A percentile compares a stretch with the other conserved stretches of the same genome.
Conservation (phyloP, 2,797 vertebrate genomes). For the Propithecus perrieri region DNA sequence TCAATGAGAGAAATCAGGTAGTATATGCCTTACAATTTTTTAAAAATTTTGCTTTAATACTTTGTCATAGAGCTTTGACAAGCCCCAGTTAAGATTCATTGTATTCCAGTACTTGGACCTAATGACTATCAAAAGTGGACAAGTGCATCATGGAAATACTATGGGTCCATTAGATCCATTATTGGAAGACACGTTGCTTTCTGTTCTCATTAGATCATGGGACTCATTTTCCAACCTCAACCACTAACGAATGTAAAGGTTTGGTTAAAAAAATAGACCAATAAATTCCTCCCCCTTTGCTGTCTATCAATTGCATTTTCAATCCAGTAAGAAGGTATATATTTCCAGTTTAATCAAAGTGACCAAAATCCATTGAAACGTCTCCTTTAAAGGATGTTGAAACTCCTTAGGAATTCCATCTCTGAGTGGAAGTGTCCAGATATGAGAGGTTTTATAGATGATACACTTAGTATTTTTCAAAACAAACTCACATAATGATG, state of each 20-base stretch:
- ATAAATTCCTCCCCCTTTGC: background rate
- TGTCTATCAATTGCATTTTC: background rate
- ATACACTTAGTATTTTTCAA: background rate
- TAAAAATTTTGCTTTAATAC: background rate
- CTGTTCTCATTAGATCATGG: background rate
- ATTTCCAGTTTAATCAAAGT: background rate
- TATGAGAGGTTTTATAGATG: background rate
- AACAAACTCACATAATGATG: constrained; percentile 3
- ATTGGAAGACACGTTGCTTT: background rate
- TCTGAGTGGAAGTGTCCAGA: background rate
- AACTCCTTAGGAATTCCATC: background rate
- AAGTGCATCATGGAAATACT: background rate
- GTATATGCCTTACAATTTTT: background rate
- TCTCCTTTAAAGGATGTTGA: background rate
- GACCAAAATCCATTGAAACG: background rate
- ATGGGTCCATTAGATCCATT: no score
- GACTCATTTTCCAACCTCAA: background rate
- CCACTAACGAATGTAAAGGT: background rate
- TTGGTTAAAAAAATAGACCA: background rate
- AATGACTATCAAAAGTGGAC: background rate
- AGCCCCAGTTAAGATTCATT: background rate
- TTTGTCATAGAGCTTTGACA: background rate
- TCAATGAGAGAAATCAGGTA: background rate
- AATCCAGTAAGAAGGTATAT: background rate
- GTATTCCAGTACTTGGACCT: background rate